Evolutionary conservation across 2,888 invertebrate genomes (phyloP).

Genomic region (Pollenia amentaria): DNA sequence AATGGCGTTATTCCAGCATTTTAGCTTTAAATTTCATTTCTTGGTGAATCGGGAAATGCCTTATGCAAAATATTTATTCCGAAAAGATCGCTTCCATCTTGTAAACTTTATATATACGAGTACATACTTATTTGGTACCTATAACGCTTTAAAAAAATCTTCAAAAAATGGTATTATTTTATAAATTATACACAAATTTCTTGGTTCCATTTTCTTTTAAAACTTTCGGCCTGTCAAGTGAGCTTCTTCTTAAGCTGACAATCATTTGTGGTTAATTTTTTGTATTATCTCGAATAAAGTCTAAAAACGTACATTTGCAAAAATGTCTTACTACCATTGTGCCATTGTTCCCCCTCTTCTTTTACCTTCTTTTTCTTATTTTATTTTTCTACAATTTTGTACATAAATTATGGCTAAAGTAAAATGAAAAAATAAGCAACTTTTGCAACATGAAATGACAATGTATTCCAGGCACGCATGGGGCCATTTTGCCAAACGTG

Average conservation of each 20-base stretch:
- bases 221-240: slow-evolving; percentile 7
- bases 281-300: neutral
- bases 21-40: no score
- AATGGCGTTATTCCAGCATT: no score
- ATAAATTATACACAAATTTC: slow-evolving; percentile 12
- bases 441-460: slow-evolving; percentile 65
- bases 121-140: no score
- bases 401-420: slow-evolving; percentile 68
- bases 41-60: no score
- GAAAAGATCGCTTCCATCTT: no score
- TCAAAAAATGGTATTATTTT: neutral
- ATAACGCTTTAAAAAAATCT: no score
- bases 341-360: slow-evolving; percentile 6
- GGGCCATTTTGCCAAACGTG: slow-evolving; percentile 84
- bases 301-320: neutral
- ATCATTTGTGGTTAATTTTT: slow-evolving; percentile 36
- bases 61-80: no score
- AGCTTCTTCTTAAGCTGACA: slow-evolving; percentile 7
- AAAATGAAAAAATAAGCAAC: slow-evolving; percentile 53
- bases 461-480: slow-evolving; percentile 84
- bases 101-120: no score
- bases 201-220: slow-evolving; percentile 31
- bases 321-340: slow-evolving; percentile 25
- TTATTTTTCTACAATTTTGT: slow-evolving; percentile 45
- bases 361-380: slow-evolving; percentile 2